A percentile compares a stretch with the other conserved stretches of the same genome.
Evolutionary conservation across 2,888 invertebrate genomes (phyloP).

Genomic region (Pseudolycoriella hygida): DNA sequence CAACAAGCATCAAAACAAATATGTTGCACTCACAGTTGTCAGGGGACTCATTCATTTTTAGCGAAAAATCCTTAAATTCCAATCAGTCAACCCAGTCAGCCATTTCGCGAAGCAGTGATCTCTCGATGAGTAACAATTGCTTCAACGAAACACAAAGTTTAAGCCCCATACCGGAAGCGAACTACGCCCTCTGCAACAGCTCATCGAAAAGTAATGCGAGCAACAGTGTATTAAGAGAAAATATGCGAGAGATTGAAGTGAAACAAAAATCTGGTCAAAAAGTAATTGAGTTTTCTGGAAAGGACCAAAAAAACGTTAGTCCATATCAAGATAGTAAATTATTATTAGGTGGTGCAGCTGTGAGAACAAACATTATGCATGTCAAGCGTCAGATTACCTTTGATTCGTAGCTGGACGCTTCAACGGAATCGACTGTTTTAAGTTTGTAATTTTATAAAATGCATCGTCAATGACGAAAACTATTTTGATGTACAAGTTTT

Average conservation of each 20-base stretch:
- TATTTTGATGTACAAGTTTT: no score
- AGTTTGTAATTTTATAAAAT: no score
- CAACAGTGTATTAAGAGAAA: slow-evolving; percentile 22
- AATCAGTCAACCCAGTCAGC: background rate
- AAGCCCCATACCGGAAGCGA: slow-evolving; percentile 6
- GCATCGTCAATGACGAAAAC: no score
- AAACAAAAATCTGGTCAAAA: slow-evolving; percentile 22
- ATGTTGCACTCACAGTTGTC: slow-evolving; percentile 19
- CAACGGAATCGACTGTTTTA: background rate
- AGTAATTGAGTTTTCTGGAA: slow-evolving; percentile 21
- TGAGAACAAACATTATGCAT: slow-evolving; percentile 22
- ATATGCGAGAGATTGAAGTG: slow-evolving; percentile 20
- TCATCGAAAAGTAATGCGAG: slow-evolving; percentile 25
- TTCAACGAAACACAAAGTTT: background rate
- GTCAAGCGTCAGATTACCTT: slow-evolving; percentile 42
- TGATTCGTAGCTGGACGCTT: slow-evolving; percentile 22
- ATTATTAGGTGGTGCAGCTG: background rate
- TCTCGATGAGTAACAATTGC: background rate
- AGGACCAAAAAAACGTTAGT: slow-evolving; percentile 25
- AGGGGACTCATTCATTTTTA: slow-evolving; percentile 16
- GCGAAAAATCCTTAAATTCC: background rate
- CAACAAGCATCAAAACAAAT: background rate
- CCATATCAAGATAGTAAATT: slow-evolving; percentile 17
- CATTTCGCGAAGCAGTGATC: slow-evolving; percentile 3
- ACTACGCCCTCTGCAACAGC: slow-evolving; percentile 20